These are phyloP conservation scores for Tipula vernalis DNA, from an alignment of 2,888 invertebrate species.

Conservation along the genomic window DNA sequence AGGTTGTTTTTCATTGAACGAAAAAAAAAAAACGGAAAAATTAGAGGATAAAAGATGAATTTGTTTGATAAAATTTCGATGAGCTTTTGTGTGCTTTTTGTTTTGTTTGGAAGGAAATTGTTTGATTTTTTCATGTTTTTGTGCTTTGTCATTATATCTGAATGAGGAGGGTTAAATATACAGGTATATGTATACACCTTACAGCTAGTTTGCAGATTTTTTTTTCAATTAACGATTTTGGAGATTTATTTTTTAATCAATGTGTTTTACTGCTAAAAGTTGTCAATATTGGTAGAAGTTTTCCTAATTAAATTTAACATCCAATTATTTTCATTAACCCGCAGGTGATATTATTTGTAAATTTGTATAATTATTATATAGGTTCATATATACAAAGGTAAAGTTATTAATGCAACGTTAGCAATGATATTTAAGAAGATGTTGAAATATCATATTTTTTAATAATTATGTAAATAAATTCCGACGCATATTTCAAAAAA, in stretches of 20 bases:
- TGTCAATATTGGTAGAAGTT: neutral
- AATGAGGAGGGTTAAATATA: neutral
- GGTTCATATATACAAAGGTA: no score
- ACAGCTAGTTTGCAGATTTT: neutral
- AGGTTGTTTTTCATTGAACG: neutral
- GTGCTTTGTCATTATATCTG: neutral
- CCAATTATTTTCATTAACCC: neutral
- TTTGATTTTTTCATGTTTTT: neutral
- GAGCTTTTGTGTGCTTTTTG: neutral
- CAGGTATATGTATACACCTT: neutral
- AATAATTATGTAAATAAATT: no score
- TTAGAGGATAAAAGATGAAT: conserved; percentile 4
- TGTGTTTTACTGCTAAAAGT: neutral
- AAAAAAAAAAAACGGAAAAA: neutral
- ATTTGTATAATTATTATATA: neutral
- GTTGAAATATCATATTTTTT: no score
- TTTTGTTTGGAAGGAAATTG: neutral
- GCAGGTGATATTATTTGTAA: neutral
- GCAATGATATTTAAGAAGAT: no score
- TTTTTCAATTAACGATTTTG: neutral
- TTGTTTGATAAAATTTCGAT: conserved; percentile 4
- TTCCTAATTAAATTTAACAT: neutral
- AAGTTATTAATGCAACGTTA: no score
- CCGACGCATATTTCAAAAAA: no score
- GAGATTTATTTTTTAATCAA: neutral